Evolutionary conservation across 2,888 invertebrate genomes (phyloP), one percentile per base, ranked within the genome.

Genomic region (Catocala sponsa): DNA sequence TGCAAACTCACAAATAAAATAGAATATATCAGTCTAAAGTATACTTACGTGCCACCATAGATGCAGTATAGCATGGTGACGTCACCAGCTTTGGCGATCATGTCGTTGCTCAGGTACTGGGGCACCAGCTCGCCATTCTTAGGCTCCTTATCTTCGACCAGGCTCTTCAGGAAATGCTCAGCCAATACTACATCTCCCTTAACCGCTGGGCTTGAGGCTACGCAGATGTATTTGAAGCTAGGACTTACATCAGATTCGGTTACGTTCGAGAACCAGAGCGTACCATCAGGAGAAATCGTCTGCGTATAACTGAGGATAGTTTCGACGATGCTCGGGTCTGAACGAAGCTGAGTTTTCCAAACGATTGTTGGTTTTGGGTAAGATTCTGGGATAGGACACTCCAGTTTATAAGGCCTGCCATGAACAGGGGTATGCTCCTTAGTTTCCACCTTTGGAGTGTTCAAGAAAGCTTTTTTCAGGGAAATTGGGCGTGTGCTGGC

Each of bases 11-110:
- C 25, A 25, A 25, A 4, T 25, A 25, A 25, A 25, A 25, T 25
- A 25, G 2, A 25, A 25, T 25, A 25, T 25, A 25, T 25, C 25
- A 25, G 25, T 25, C 25, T 25, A 25, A 25, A 25, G 25, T 25
- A 25, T 38, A 89, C 91, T 90, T 55, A 93, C 93, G 84, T 89
- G 65, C 93, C 91, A 49, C 91, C 91, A 56, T 88, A 92, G 44
- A 93, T 90, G 71, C 93, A 93, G 80, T 89, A 92, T 11, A 93
- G 78, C 78, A 81, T 84, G 0, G 87, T 87, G 0, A 80, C 73
- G 5, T 87, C 82, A 0, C 89, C 91, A 25, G 80, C 85, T 42
- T 82, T 84, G 0, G 82, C 86, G 0, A 84, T 75, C 57, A 85
- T 77, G 55, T 92, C 86, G 0, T 78, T 78, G 62, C 88, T 91